Conservation (phyloP, 2,113 vertebrate genomes). For the Muntiacus muntjak region DNA sequence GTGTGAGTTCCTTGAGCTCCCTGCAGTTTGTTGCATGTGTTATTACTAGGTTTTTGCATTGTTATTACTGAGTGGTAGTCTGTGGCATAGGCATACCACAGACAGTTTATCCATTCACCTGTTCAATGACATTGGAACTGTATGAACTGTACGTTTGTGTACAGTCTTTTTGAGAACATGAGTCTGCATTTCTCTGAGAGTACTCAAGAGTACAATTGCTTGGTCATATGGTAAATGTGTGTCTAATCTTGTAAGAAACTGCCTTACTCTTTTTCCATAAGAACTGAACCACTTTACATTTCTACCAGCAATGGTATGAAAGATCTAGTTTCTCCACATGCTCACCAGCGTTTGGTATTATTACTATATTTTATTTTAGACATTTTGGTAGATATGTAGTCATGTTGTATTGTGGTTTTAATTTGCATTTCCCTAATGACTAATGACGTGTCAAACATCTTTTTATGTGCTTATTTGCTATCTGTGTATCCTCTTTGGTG, state of each 20-base stretch:
- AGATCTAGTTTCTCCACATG: not conserved
- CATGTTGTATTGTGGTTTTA: too few relatives aligned
- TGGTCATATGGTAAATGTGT: not conserved
- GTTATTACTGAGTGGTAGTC: not conserved
- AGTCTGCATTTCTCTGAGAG: not conserved
- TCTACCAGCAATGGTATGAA: too few relatives aligned
- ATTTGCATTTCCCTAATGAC: constrained; percentile 19
- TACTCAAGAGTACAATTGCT: not conserved
- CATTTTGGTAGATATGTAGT: not conserved
- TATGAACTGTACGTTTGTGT: not conserved
- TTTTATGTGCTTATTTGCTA: not conserved
- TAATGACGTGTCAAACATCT: not conserved
- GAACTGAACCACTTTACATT: too few relatives aligned
- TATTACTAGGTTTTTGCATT: not conserved
- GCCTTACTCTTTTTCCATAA: too few relatives aligned
- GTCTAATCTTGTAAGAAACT: too few relatives aligned
- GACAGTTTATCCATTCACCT: not conserved
- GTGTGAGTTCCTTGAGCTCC: not conserved
- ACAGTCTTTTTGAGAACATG: not conserved
- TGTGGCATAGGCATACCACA: not conserved
- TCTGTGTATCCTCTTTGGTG: not conserved
- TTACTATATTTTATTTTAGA: not conserved
- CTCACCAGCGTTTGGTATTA: not conserved
- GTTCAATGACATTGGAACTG: not conserved
- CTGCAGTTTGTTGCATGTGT: not conserved